Conservation (phyloP, 30 jellyfish, hydroid and myxozoan species). For the Catostylus mosaicus region DNA sequence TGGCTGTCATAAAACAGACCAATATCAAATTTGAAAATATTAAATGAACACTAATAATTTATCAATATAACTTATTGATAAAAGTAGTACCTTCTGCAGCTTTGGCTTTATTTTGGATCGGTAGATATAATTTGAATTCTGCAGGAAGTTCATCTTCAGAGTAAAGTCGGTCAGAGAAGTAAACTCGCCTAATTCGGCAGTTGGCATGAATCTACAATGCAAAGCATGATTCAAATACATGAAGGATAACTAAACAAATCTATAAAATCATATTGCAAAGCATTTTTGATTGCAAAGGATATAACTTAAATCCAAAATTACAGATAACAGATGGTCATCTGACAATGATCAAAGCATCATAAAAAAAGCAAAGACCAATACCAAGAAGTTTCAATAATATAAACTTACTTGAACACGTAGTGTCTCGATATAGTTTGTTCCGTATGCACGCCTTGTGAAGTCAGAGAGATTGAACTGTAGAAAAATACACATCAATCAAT, state of each 20-base stretch:
- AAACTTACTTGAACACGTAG: conserved; percentile 88
- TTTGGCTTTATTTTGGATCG: conserved; percentile 86
- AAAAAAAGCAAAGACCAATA: background rate
- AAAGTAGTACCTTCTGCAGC: conserved; percentile 33
- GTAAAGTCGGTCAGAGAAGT: conserved; percentile 97
- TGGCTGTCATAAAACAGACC: no score
- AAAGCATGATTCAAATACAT: no score
- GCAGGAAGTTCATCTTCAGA: conserved; percentile 99
- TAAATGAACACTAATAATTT: background rate
- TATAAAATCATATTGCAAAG: no score
- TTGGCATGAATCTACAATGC: conserved; percentile 94
- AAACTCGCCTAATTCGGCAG: conserved; percentile 99
- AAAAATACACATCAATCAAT: background rate
- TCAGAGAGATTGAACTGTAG: conserved; percentile 85
- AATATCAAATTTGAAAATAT: no score
- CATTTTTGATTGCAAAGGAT: no score
- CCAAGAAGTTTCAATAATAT: no score
- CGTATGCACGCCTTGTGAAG: conserved; percentile 98
- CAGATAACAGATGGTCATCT: no score
- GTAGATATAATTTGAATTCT: conserved; percentile 95
- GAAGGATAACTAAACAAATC: no score
- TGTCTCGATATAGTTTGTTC: conserved; percentile 96
- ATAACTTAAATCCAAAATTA: no score
- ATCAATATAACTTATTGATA: background rate
- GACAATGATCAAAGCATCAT: background rate